Evolutionary conservation across 2,888 invertebrate genomes (phyloP).

Genomic region (Polymixis lichenea): DNA sequence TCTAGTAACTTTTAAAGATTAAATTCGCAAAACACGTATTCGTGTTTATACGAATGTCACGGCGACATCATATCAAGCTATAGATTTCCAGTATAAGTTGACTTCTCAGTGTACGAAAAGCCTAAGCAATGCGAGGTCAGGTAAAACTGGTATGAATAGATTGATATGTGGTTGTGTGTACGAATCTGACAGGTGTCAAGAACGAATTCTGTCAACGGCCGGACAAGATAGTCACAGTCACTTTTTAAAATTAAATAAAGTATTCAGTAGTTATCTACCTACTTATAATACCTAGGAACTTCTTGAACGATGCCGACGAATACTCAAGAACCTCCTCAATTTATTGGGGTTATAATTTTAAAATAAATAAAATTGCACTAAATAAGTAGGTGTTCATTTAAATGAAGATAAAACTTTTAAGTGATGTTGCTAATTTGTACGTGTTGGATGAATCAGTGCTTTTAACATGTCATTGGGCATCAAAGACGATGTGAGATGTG

Average conservation of each 20-base stretch:
- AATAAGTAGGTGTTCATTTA: conserved; percentile 1
- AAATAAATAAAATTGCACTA: conserved; percentile 19
- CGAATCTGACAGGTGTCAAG: too few relatives aligned
- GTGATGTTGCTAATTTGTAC: conserved; percentile 36
- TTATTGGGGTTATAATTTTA: conserved; percentile 7
- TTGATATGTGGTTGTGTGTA: too few relatives aligned
- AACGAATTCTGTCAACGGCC: neutral
- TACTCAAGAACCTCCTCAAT: conserved; percentile 7
- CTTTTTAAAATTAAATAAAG: neutral
- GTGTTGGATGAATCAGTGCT: conserved; percentile 29
- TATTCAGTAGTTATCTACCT: neutral
- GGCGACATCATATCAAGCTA: too few relatives aligned
- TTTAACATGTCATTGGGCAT: conserved; percentile 32
- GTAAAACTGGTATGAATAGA: too few relatives aligned
- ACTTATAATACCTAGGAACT: neutral
- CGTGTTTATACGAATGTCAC: too few relatives aligned
- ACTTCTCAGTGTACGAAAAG: too few relatives aligned
- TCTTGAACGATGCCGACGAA: neutral
- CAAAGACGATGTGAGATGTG: conserved; percentile 13
- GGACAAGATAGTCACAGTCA: neutral
- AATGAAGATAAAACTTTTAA: conserved; percentile 32
- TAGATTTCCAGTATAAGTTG: too few relatives aligned
- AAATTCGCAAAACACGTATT: too few relatives aligned
- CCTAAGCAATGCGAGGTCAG: too few relatives aligned
- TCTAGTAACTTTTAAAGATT: too few relatives aligned